Percentiles rank a stretch among this genome's conserved stretches.
Conservation (phyloP, 2,113 vertebrate genomes). For the Nymphicus hollandicus region DNA sequence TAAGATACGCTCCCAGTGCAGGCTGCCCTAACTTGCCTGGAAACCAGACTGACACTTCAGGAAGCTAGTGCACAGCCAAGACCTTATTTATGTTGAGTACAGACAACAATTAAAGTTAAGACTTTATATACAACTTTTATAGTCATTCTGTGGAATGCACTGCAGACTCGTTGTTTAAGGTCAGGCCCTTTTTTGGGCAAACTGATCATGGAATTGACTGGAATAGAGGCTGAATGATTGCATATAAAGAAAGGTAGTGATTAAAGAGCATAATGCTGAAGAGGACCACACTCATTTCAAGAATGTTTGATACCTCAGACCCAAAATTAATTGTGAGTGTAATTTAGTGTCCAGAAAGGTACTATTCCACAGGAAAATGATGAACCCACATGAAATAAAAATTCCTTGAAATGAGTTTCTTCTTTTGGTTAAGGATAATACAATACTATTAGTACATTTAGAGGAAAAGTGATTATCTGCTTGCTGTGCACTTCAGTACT, state of each 20-base stretch:
- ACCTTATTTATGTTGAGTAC: background rate
- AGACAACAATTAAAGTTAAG: background rate
- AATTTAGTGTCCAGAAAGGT: background rate
- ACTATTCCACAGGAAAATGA: background rate
- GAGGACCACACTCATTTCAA: background rate
- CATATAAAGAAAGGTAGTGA: background rate
- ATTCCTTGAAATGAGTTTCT: background rate
- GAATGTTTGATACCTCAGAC: background rate
- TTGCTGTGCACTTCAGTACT: background rate
- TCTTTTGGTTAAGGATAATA: background rate
- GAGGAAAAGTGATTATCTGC: background rate
- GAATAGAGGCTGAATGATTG: background rate
- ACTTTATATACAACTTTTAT: background rate
- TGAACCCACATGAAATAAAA: background rate
- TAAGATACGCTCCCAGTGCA: background rate
- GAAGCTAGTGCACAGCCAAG: background rate
- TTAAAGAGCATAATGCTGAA: background rate
- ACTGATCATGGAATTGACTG: background rate
- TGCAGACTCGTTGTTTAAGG: background rate
- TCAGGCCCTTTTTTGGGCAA: background rate
- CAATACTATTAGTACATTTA: background rate
- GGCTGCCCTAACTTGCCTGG: background rate
- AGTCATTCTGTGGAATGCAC: background rate
- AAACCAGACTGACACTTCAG: background rate
- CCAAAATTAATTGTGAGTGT: background rate